These are phyloP conservation scores for Phylloscopus trochiloides DNA, from an alignment of 2,113 vertebrate genomes.

Conservation along the genomic window DNA sequence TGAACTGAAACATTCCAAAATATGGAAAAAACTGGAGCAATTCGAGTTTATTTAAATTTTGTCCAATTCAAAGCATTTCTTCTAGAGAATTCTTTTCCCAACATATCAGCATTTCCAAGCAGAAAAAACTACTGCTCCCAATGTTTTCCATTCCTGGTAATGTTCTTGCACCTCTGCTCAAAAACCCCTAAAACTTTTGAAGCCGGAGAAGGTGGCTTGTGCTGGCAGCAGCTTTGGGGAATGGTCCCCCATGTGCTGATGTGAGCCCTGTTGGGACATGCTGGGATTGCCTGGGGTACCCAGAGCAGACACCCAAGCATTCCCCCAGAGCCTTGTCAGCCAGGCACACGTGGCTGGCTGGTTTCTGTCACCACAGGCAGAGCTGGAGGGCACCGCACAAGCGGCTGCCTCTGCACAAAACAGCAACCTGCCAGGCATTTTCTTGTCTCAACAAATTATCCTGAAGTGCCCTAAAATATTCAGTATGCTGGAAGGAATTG, in stretches of 20 bases:
- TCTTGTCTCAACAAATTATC: slow-evolving; percentile 1
- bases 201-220: accelerated
- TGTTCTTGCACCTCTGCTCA: not conserved
- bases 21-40: not conserved
- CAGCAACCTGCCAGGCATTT: not conserved
- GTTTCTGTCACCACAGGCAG: not conserved
- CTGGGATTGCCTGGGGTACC: not conserved
- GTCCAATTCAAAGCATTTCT: not conserved
- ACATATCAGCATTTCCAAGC: not conserved
- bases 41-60: not conserved
- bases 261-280: accelerated
- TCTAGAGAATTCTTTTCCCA: not conserved
- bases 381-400: not conserved
- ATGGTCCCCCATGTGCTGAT: accelerated
- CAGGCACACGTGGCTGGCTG: not conserved
- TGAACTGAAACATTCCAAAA: not conserved
- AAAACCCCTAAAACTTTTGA: not conserved
- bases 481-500: not conserved
- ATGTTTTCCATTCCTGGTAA: not conserved
- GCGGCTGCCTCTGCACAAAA: not conserved
- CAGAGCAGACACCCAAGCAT: not conserved
- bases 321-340: not conserved
- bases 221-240: not conserved
- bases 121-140: accelerated
- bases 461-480: not conserved